These are phyloP conservation scores for Karalla daura DNA, from an alignment of 2,797 vertebrate species.

Conservation along the genomic window DNA sequence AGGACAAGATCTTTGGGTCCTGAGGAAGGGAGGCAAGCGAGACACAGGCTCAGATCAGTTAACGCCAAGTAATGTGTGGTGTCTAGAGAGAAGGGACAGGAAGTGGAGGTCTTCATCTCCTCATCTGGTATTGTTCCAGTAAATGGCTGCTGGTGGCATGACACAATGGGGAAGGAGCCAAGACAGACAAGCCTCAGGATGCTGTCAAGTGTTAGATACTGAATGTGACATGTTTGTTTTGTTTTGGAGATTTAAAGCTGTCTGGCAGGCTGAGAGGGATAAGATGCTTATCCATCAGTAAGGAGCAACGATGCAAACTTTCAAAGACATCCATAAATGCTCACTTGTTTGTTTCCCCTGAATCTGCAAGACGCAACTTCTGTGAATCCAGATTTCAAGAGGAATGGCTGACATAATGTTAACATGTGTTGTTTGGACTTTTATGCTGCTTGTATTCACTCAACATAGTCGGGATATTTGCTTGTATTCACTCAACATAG, in stretches of 20 bases:
- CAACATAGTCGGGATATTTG: not conserved
- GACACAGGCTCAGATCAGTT: not conserved
- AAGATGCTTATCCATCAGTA: not conserved
- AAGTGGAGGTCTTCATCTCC: not conserved
- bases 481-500: not conserved
- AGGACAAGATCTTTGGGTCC: constrained; percentile 96
- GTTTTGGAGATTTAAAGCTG: not conserved
- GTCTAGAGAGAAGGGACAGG: not conserved
- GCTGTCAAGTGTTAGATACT: not conserved
- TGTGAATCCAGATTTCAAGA: not conserved
- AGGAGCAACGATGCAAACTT: not conserved
- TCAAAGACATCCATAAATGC: not conserved
- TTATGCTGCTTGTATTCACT: not conserved
- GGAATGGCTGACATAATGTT: not conserved
- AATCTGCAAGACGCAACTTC: no score
- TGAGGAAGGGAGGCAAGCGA: constrained; percentile 53
- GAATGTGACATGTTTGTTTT: no score
- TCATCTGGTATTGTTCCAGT: not conserved
- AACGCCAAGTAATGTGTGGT: not conserved
- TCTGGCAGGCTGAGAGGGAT: not conserved
- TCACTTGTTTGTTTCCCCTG: no score
- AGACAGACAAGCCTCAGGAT: not conserved
- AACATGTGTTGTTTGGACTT: not conserved
- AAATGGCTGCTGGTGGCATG: not conserved
- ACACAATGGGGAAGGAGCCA: not conserved